phyloP scores from a whole-genome alignment of 2,888 invertebrate genomes.

The Sepioteuthis lessoniana region DNA sequence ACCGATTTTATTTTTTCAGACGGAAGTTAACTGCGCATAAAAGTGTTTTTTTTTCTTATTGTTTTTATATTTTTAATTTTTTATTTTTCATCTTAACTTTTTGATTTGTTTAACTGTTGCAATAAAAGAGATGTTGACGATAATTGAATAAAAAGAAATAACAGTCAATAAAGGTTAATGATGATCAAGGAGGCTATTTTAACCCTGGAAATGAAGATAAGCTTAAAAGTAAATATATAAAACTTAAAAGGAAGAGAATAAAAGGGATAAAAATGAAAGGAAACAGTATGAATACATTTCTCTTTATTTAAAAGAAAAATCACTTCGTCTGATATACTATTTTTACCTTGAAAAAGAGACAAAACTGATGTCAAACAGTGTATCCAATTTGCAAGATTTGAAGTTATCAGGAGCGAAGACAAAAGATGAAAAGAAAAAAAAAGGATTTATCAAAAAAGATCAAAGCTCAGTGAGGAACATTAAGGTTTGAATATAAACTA shows the following conservation, averaged over 20 bases:
- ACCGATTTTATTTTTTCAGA: too few species aligned
- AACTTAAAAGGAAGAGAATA: neutral
- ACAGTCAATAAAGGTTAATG: neutral
- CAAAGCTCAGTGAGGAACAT: neutral
- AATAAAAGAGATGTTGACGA: neutral
- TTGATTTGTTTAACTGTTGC: too few species aligned
- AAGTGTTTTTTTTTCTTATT: neutral
- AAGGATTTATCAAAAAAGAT: neutral
- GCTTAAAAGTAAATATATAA: neutral
- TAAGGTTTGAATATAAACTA: neutral
- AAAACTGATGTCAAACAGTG: neutral
- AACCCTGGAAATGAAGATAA: neutral
- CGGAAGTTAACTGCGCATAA: too few species aligned
- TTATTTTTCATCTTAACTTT: too few species aligned
- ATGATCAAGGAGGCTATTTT: neutral
- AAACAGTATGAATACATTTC: neutral
- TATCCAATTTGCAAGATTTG: conserved; percentile 25
- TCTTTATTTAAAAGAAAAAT: neutral
- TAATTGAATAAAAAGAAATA: neutral
- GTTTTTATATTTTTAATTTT: too few species aligned
- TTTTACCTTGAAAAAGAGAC: neutral
- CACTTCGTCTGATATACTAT: neutral
- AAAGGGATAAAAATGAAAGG: neutral
- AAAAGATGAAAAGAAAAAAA: neutral
- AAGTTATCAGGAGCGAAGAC: neutral